A percentile compares a stretch with the other conserved stretches of the same genome.
phyloP scores from a whole-genome alignment of 2,113 vertebrate species.

The Proteles cristata region DNA sequence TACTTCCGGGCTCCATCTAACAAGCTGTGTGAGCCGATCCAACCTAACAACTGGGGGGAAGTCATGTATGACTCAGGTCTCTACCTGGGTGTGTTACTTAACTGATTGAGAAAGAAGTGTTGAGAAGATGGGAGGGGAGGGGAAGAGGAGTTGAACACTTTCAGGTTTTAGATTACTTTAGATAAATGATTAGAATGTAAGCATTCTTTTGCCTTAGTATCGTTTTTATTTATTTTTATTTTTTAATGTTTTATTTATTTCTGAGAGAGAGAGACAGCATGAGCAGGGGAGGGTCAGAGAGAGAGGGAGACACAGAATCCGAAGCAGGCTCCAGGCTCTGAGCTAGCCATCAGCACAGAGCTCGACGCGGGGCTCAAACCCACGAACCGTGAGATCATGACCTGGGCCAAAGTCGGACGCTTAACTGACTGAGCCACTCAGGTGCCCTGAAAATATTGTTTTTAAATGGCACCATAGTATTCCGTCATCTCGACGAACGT shows the following conservation, averaged over 20 bases:
- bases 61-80: neutral
- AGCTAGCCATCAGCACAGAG: too few relatives aligned
- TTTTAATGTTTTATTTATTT: too few relatives aligned
- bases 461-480: neutral
- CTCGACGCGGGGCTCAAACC: too few relatives aligned
- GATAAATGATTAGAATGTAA: neutral
- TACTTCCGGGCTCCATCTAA: neutral
- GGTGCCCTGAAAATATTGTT: neutral
- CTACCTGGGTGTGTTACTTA: neutral
- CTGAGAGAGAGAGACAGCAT: too few relatives aligned
- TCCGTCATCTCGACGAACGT: neutral
- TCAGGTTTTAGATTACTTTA: neutral
- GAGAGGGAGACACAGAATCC: too few relatives aligned
- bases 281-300: too few relatives aligned
- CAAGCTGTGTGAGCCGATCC: neutral
- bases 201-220: neutral
- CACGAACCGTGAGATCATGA: too few relatives aligned
- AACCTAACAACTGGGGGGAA: neutral
- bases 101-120: neutral
- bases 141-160: neutral
- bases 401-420: too few relatives aligned
- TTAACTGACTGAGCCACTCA: too few relatives aligned
- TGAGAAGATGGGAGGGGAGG: neutral
- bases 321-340: too few relatives aligned
- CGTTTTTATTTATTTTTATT: too few relatives aligned